Base-by-base conservation (phyloP, 2,797 vertebrate species). In the Aeoliscus strigatus region DNA sequence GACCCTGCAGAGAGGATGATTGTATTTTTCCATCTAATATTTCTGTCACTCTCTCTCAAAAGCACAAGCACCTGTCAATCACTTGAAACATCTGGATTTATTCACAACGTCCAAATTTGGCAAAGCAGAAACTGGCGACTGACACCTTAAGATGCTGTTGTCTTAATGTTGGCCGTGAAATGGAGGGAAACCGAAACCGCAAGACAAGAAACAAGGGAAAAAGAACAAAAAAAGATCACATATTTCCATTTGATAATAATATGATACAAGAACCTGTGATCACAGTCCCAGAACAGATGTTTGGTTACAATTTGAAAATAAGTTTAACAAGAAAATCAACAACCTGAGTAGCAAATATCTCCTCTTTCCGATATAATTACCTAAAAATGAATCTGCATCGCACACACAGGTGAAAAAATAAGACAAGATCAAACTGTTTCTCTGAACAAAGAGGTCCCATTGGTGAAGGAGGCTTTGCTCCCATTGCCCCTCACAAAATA, bases 61-160 rank as follows among this genome's bases (percentile, higher is more conserved):
- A 64, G 55, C 56, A 50, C 13, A 16, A 18, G 66, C 8, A 44
- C 59, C 70, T 84, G 70, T 65, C 79, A 61, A 76, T 77, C 80
- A 77, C 62, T 68, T 57, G 63, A 75, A 83, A 81, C 77, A 79
- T 85, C 77, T 77, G 80, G 81, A 77, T 78, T 78, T 53, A 45
- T 77, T 80, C 75, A 72, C 70, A 85, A 84, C 77, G 80, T 82
- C 84, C n/a, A n/a, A n/a, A n/a, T n/a, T n/a, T n/a, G n/a, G n/a
- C n/a, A n/a, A n/a, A n/a, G 18, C 18, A 21, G 18, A 6, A 21
- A 21, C 3, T 6, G 18, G 18, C 18, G 6, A 21, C 18, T 21
- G 3, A n/a, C n/a, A n/a, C n/a, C n/a, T n/a, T n/a, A n/a, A n/a
- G n/a, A n/a, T n/a, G n/a, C n/a, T n/a, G 59, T 60, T 60, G 70